These are phyloP conservation scores for Eutrigla gurnardus DNA, from an alignment of 2,797 vertebrate genomes.

Conservation along the genomic window DNA sequence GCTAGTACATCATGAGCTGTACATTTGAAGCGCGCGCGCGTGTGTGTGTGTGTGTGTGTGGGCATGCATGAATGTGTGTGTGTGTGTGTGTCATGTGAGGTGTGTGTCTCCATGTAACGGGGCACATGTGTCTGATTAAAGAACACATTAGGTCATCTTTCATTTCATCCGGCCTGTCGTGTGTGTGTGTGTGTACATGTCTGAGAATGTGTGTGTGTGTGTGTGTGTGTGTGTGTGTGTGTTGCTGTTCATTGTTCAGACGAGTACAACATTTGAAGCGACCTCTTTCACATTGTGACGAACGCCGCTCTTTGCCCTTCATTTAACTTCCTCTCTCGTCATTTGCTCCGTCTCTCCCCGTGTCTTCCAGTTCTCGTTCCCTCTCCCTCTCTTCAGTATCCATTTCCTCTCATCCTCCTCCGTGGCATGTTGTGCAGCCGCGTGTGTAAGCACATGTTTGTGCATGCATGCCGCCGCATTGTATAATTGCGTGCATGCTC, in stretches of 20 bases:
- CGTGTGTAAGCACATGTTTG: slow-evolving; percentile 49
- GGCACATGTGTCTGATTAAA: slow-evolving; percentile 64
- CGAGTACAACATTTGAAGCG: slow-evolving; percentile 47
- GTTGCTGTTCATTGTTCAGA: slow-evolving; percentile 23
- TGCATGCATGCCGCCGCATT: slow-evolving; percentile 23
- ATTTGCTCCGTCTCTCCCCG: slow-evolving; percentile 45
- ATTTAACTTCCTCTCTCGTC: slow-evolving; percentile 60
- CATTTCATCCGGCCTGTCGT: slow-evolving; percentile 44
- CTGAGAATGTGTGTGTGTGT: slow-evolving; percentile 14
- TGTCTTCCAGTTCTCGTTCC: slow-evolving; percentile 2
- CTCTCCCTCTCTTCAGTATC: slow-evolving; percentile 48
- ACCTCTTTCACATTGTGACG: slow-evolving; percentile 58
- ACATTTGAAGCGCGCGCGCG: not conserved
- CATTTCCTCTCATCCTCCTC: slow-evolving; percentile 62
- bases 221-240: slow-evolving; percentile 19
- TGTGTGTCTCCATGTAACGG: slow-evolving; percentile 40
- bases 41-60: not conserved
- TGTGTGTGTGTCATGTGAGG: slow-evolving; percentile 14
- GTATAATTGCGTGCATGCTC: slow-evolving; percentile 40
- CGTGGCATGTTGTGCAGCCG: slow-evolving; percentile 56
- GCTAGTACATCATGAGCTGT: slow-evolving; percentile 6
- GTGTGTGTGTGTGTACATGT: slow-evolving; percentile 11
- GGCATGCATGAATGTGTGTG: slow-evolving; percentile 4
- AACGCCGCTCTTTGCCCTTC: slow-evolving; percentile 62
- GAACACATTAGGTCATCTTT: slow-evolving; percentile 65